Percentiles rank a stretch among this genome's conserved stretches.
Evolutionary conservation across 2,113 vertebrate species (phyloP).

Genomic region (Chiloscyllium plagiosum): DNA sequence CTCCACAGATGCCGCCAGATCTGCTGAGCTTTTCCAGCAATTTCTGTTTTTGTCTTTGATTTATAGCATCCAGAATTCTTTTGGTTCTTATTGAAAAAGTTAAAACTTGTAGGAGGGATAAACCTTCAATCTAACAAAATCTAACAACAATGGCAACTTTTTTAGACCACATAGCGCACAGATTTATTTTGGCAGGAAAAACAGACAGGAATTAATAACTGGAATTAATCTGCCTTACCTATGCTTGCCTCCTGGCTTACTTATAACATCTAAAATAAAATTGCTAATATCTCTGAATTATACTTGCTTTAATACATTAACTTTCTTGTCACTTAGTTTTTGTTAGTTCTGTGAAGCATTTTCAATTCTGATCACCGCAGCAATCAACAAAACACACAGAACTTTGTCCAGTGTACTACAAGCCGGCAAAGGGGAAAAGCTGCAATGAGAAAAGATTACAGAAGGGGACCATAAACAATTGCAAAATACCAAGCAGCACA

Average conservation of each 20-base stretch:
- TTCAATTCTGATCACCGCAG: neutral
- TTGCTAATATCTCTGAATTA: neutral
- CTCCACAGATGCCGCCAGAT: too few species aligned
- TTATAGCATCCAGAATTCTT: too few species aligned
- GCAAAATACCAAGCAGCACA: neutral
- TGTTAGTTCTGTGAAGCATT: neutral
- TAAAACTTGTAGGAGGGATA: neutral
- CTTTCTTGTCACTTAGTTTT: neutral
- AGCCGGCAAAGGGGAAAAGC: too few species aligned
- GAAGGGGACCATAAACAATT: neutral
- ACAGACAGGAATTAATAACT: neutral
- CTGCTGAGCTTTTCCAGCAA: too few species aligned
- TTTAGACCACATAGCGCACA: neutral
- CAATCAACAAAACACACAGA: neutral
- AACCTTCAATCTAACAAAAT: neutral
- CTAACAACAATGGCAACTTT: neutral
- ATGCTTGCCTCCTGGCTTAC: neutral
- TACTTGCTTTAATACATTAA: neutral
- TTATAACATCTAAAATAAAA: neutral
- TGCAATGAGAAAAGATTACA: neutral
- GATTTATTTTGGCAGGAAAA: neutral
- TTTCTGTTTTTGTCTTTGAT: too few species aligned
- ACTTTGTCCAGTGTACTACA: too few species aligned
- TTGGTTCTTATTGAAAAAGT: neutral
- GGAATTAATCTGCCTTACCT: neutral